Percentiles rank a stretch among this genome's conserved stretches.
Evolutionary conservation across 2,113 vertebrate species (phyloP).

Genomic region (Tapirus terrestris): DNA sequence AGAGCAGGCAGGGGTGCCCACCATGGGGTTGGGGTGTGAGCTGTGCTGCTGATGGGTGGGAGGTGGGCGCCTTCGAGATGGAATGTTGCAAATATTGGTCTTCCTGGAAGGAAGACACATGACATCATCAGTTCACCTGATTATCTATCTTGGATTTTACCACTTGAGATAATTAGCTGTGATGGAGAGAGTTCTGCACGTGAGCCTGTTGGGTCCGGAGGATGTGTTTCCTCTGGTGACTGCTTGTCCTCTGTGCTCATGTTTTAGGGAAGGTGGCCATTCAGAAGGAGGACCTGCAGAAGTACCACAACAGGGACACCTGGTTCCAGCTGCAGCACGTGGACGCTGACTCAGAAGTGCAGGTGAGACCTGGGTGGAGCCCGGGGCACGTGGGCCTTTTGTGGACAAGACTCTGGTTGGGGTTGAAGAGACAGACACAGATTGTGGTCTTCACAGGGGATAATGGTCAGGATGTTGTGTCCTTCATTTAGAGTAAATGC

Average conservation of each 20-base stretch:
- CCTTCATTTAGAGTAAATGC: not conserved
- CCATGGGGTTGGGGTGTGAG: no score
- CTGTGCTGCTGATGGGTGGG: not conserved
- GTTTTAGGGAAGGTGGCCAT: conserved; percentile 96
- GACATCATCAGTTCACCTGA: fast-evolving
- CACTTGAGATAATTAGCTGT: fast-evolving
- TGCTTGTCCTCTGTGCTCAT: conserved; percentile 59
- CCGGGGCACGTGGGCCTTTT: no score
- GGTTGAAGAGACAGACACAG: fast-evolving
- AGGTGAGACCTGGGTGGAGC: conserved; percentile 87
- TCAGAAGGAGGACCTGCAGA: conserved; percentile 97
- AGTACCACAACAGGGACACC: conserved; percentile 98
- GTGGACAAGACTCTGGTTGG: no score
- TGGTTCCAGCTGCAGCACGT: conserved; percentile 99
- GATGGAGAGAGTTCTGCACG: fast-evolving
- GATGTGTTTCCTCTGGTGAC: not conserved
- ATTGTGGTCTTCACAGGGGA: fast-evolving
- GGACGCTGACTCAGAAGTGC: conserved; percentile 98
- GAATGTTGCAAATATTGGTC: fast-evolving
- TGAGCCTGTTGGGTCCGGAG: no score
- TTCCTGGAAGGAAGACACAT: not conserved
- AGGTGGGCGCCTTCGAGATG: not conserved
- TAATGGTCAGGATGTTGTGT: fast-evolving
- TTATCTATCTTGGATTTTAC: not conserved
- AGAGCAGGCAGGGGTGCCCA: not conserved